Evolutionary conservation across 2,888 invertebrate species (phyloP), one percentile per base, ranked within the genome.

Genomic region (Tenthredo mesomela): DNA sequence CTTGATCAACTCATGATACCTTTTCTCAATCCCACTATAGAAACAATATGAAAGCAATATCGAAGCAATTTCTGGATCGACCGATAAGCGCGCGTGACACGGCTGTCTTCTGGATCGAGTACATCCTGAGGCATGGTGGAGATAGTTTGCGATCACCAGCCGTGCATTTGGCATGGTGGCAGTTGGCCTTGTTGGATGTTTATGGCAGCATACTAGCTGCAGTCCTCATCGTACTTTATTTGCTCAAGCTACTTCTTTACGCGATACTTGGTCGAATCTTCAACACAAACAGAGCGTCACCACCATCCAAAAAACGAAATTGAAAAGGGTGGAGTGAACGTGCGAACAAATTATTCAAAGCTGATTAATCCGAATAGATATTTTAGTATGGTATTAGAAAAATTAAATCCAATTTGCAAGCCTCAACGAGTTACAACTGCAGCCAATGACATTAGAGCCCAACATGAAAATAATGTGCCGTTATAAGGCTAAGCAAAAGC

Each of bases 101-200:
- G 0, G 89, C 90, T 0, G 40, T 87, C 15, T 91, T 86, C 50
- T 90, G 7, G 91, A 91, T 47, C 33, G 87, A 87, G 84, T 90
- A 90, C 37, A 85, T 88, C 6, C 84, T 58, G 1, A 88, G 86
- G 85, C 85, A 91, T 54, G 89, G 90, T 29, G 73, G 58, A 3
- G 88, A 89, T 25, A 40, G 85, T 5, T 54, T 91, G 6, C 86
- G 87, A 85, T 91, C 93, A 7, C 90, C 92, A 0, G 90, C 89
- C 6, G 82, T 89, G 43, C 84, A 89, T 3, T 87, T 92, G 5
- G 29, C 87, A 0, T 91, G 91, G 90, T 91, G 90, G 87, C 90
- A 91, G 86, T 40, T 88, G 5, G 86, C 89, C 21, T 87, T 91
- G 12, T 70, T 92, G 12, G 92, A 93, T 61, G 89, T 91, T 7